Percentiles rank a stretch among this genome's conserved stretches.
Evolutionary conservation across 2,113 vertebrate species (phyloP).

Genomic region (Murina feae): DNA sequence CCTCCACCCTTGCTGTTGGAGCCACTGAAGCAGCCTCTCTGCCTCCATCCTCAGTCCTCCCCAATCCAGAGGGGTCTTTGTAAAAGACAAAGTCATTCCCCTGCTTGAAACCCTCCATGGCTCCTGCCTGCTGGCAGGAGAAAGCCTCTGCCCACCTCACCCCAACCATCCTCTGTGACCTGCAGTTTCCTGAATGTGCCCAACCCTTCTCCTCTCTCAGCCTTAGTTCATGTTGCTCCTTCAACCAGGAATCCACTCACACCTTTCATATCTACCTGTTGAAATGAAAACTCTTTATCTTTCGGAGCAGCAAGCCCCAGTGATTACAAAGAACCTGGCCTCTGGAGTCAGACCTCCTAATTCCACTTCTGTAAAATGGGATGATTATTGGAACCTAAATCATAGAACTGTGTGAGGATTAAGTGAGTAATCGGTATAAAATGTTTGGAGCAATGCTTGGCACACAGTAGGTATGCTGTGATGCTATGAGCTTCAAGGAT

Average conservation of each 20-base stretch:
- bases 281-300: background rate
- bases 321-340: background rate
- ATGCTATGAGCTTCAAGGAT: background rate
- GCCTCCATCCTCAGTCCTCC: background rate
- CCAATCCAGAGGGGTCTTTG: background rate
- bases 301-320: background rate
- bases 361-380: background rate
- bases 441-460: background rate
- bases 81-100: background rate
- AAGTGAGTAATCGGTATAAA: background rate
- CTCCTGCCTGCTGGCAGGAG: background rate
- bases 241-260: background rate
- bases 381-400: background rate
- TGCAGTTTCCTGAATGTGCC: background rate
- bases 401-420: background rate
- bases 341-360: background rate
- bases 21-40: background rate
- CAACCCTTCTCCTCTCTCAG: background rate
- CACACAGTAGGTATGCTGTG: background rate
- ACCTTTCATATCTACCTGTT: background rate
- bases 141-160: background rate
- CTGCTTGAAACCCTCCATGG: background rate
- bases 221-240: background rate
- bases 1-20: background rate
- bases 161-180: background rate